A percentile compares a stretch with the other conserved stretches of the same genome.
Evolutionary conservation across 2,888 invertebrate species (phyloP).

Genomic region (Cremastinae sp.): DNA sequence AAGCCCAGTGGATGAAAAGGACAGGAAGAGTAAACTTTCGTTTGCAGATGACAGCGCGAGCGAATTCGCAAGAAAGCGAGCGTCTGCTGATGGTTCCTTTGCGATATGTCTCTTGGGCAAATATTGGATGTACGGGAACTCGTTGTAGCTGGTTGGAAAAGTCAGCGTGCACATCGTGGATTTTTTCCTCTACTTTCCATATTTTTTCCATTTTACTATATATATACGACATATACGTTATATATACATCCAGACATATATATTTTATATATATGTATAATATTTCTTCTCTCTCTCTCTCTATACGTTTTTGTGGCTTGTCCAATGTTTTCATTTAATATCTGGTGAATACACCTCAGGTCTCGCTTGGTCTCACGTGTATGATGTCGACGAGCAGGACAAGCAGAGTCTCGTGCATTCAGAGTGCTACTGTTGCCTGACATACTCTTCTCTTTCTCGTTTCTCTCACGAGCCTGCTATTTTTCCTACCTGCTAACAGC

Average conservation of each 20-base stretch:
- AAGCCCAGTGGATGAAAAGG: slow-evolving; percentile 21
- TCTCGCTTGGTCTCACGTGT: slow-evolving; percentile 32
- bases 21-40: slow-evolving; percentile 32
- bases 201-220: slow-evolving; percentile 9
- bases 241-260: neutral
- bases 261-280: neutral
- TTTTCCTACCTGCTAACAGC: slow-evolving; percentile 21
- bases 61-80: slow-evolving; percentile 48
- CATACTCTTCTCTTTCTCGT: slow-evolving; percentile 17
- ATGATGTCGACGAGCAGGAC: slow-evolving; percentile 31
- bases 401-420: slow-evolving; percentile 18
- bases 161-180: slow-evolving; percentile 27
- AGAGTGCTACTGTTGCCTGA: slow-evolving; percentile 22
- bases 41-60: slow-evolving; percentile 43
- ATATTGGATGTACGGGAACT: slow-evolving; percentile 74
- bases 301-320: slow-evolving; percentile 41
- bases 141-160: slow-evolving; percentile 38
- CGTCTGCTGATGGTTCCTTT: slow-evolving; percentile 75
- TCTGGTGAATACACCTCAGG: slow-evolving; percentile 70
- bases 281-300: neutral
- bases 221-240: too few species aligned
- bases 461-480: neutral
- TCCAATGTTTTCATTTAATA: slow-evolving; percentile 80
- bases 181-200: slow-evolving; percentile 36
- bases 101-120: slow-evolving; percentile 77